These are phyloP conservation scores for Salvator merianae DNA, from an alignment of 2,113 vertebrate genomes.

Conservation along the genomic window DNA sequence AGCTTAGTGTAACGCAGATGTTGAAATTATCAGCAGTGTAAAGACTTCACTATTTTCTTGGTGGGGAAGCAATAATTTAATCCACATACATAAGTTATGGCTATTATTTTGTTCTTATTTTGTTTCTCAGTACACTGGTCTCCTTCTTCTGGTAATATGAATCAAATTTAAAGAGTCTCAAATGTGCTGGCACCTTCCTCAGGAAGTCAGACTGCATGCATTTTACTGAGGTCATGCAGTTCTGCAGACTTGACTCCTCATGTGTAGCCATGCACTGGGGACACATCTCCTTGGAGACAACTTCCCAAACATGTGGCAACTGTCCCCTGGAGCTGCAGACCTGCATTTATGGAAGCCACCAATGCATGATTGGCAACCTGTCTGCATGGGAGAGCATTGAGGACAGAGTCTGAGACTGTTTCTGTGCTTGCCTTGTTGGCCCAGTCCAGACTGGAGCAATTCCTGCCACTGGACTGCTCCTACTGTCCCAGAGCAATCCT, in stretches of 20 bases:
- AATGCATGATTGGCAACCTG: background rate
- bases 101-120: background rate
- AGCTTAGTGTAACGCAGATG: conserved; percentile 21
- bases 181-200: no score
- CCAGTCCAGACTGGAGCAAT: no score
- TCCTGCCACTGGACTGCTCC: no score
- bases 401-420: no score
- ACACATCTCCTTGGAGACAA: background rate
- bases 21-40: conserved; percentile 33
- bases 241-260: no score
- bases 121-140: conserved; percentile 5
- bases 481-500: no score
- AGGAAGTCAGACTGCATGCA: no score
- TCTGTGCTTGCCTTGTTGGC: no score
- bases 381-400: no score
- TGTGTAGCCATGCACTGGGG: no score
- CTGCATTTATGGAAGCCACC: background rate
- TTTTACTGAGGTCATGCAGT: no score
- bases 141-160: background rate
- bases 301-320: background rate
- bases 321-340: background rate
- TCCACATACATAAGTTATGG: background rate
- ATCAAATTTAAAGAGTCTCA: background rate
- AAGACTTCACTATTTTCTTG: conserved; percentile 12
- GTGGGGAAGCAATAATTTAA: background rate